These are phyloP conservation scores for Neria commutata DNA, from an alignment of 2,888 invertebrate genomes.

Conservation along the genomic window DNA sequence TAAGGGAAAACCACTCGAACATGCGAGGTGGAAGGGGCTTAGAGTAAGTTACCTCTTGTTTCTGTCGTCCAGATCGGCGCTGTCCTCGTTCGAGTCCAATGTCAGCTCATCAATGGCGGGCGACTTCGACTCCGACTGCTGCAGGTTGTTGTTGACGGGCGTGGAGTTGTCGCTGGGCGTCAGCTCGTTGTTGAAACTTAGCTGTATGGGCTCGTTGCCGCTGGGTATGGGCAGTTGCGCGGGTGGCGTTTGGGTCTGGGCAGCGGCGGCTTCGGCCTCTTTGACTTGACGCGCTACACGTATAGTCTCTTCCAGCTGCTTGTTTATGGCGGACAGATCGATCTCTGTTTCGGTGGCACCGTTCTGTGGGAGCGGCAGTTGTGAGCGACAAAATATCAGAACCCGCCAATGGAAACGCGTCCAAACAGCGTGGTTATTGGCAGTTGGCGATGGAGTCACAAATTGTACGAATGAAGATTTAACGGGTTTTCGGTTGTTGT, in stretches of 20 bases:
- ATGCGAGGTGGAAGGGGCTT: slow-evolving; percentile 3
- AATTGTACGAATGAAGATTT: neutral
- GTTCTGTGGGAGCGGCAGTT: slow-evolving; percentile 35
- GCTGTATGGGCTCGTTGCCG: slow-evolving; percentile 49
- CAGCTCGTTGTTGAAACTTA: slow-evolving; percentile 56
- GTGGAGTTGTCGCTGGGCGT: slow-evolving; percentile 45
- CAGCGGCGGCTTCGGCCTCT: slow-evolving; percentile 53
- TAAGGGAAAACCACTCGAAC: neutral
- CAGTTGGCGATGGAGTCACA: too few relatives aligned
- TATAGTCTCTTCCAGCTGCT: slow-evolving; percentile 61
- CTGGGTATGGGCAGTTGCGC: slow-evolving; percentile 40
- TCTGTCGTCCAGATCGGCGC: slow-evolving; percentile 78
- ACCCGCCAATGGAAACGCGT: neutral
- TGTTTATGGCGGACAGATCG: slow-evolving; percentile 60
- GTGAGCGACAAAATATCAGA: neutral
- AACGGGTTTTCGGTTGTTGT: slow-evolving; percentile 28
- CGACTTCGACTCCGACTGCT: slow-evolving; percentile 69
- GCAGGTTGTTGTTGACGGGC: slow-evolving; percentile 52
- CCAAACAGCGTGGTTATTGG: neutral
- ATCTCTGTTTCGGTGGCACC: slow-evolving; percentile 59
- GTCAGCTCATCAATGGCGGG: slow-evolving; percentile 74
- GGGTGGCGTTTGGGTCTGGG: slow-evolving; percentile 35
- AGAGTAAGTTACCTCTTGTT: slow-evolving; percentile 69
- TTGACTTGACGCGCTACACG: slow-evolving; percentile 62
- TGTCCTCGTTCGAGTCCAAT: slow-evolving; percentile 72